Evolutionary conservation across 1,140 invertebrate genomes (phyloP).

Genomic region (Bradysia coprophila): DNA sequence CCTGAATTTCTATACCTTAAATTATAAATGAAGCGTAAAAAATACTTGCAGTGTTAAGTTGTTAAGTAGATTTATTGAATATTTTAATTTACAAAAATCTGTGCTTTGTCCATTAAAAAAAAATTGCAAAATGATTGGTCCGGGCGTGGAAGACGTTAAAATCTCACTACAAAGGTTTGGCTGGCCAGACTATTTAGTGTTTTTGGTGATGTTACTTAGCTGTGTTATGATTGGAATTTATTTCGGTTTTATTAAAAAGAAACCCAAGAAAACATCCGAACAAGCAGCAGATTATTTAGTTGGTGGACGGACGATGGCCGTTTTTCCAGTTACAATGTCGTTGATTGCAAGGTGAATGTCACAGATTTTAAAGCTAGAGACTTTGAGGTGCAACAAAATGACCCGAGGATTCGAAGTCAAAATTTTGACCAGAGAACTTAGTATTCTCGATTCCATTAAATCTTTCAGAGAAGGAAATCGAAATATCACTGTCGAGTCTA

Average conservation of each 20-base stretch:
- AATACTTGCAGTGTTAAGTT: no score
- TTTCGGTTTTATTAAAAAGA: slow-evolving; percentile 45
- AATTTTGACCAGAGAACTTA: not conserved
- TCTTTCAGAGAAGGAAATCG: slow-evolving; percentile 1
- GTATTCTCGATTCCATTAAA: not conserved
- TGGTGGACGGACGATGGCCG: slow-evolving; percentile 63
- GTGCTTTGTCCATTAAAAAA: no score
- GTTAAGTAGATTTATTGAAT: no score
- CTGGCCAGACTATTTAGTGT: slow-evolving; percentile 47
- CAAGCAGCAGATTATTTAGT: slow-evolving; percentile 52
- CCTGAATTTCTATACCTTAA: not conserved
- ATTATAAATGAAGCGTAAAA: slow-evolving; percentile 1
- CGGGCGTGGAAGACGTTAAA: slow-evolving; percentile 34
- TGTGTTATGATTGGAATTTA: slow-evolving; percentile 60
- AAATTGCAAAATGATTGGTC: not conserved
- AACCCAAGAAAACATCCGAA: slow-evolving; percentile 36
- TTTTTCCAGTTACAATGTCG: slow-evolving; percentile 62
- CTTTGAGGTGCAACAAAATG: slow-evolving; percentile 1
- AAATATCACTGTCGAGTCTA: slow-evolving; percentile 1
- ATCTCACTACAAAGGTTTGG: slow-evolving; percentile 42
- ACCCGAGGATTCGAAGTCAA: not conserved
- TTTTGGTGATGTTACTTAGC: slow-evolving; percentile 45
- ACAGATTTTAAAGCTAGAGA: slow-evolving; percentile 6
- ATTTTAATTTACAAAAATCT: no score
- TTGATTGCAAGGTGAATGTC: slow-evolving; percentile 50